Evolutionary conservation across 2,888 invertebrate species (phyloP).

Genomic region (Idaea dimidiata): DNA sequence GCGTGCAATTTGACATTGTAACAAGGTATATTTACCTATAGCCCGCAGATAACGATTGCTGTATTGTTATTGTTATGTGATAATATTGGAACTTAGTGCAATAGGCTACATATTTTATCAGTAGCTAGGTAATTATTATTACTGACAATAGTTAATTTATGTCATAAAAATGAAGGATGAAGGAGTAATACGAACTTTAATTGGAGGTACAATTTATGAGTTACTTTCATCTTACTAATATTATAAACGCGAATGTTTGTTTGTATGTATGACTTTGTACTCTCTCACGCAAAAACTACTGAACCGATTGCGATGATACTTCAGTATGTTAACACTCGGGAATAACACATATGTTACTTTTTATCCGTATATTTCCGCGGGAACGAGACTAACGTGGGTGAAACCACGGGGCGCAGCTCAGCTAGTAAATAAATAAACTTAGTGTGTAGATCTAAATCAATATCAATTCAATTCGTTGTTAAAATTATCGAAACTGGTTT

Average conservation of each 20-base stretch:
- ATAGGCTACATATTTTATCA: neutral
- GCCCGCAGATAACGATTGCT: conserved; percentile 41
- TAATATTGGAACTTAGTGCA: conserved; percentile 14
- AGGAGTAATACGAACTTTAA: neutral
- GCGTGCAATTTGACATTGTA: conserved; percentile 61
- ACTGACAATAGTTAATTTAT: neutral
- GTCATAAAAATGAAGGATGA: neutral
- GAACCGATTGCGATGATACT: too few species aligned
- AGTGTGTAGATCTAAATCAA: neutral
- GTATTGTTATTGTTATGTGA: conserved; percentile 35
- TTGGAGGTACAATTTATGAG: neutral
- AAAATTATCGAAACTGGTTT: conserved; percentile 11
- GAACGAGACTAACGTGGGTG: too few species aligned
- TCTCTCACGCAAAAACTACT: too few species aligned
- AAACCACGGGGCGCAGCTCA: too few species aligned
- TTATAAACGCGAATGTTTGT: too few species aligned
- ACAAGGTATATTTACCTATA: conserved; percentile 39
- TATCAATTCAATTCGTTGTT: neutral
- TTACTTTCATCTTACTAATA: too few species aligned
- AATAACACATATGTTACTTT: too few species aligned
- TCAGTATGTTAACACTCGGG: too few species aligned
- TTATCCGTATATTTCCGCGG: too few species aligned
- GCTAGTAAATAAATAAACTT: neutral
- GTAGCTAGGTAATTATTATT: conserved; percentile 1
- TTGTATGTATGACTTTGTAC: too few species aligned